Evolutionary conservation across 2,797 vertebrate species (phyloP).

Genomic region (Diplodus puntazzo): DNA sequence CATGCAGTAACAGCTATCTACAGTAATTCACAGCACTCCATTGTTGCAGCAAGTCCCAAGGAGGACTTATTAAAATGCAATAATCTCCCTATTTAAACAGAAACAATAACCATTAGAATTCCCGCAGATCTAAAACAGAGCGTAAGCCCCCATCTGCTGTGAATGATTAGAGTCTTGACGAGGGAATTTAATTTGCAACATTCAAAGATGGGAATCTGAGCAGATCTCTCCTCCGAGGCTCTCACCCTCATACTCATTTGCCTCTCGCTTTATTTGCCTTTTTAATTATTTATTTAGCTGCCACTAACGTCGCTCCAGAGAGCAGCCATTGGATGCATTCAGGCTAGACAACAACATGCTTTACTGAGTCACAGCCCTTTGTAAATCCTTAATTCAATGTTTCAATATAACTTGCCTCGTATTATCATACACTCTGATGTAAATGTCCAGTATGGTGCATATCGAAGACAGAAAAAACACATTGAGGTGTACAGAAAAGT

Average conservation of each 20-base stretch:
- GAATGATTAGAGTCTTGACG: slow-evolving; percentile 99
- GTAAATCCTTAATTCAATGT: slow-evolving; percentile 17
- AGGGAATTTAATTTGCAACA: slow-evolving; percentile 99
- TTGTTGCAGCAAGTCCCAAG: slow-evolving; percentile 98
- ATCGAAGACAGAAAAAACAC: neutral
- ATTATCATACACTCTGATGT: slow-evolving; percentile 8
- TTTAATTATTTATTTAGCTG: slow-evolving; percentile 82
- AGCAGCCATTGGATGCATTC: slow-evolving; percentile 54
- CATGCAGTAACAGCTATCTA: slow-evolving; percentile 97
- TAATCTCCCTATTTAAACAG: slow-evolving; percentile 99
- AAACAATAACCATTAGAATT: slow-evolving; percentile 99
- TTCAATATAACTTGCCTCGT: slow-evolving; percentile 14
- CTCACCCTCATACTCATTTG: slow-evolving; percentile 91
- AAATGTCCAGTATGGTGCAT: neutral
- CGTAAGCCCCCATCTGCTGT: slow-evolving; percentile 98
- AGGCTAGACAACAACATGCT: slow-evolving; percentile 53
- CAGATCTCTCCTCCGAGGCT: slow-evolving; percentile 94
- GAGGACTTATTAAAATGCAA: slow-evolving; percentile 99
- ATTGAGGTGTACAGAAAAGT: neutral
- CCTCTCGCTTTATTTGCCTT: slow-evolving; percentile 78
- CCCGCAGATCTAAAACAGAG: slow-evolving; percentile 98
- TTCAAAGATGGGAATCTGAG: slow-evolving; percentile 98
- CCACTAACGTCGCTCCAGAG: slow-evolving; percentile 72
- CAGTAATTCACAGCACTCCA: slow-evolving; percentile 98
- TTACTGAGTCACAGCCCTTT: slow-evolving; percentile 29